phyloP scores from a whole-genome alignment of 2,888 invertebrate species.

The Amphipoea oculea region DNA sequence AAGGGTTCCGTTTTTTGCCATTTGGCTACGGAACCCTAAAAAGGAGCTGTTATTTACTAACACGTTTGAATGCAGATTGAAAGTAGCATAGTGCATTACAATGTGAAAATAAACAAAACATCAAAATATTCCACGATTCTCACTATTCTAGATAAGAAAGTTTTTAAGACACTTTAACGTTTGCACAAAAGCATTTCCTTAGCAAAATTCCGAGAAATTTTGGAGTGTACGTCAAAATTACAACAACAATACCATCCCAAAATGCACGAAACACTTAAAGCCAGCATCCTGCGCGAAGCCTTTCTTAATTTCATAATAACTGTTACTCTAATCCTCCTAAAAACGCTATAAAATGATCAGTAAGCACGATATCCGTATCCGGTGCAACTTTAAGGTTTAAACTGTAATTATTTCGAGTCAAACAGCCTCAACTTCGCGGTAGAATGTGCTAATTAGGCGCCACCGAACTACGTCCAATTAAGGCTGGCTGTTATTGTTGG shows the following conservation, averaged over 20 bases:
- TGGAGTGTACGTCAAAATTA: conserved; percentile 9
- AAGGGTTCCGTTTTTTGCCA: too few species aligned
- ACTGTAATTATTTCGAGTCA: conserved; percentile 57
- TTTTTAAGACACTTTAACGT: conserved; percentile 19
- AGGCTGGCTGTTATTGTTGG: conserved; percentile 30
- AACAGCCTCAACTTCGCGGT: conserved; percentile 58
- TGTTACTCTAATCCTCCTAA: conserved; percentile 54
- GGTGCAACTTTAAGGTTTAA: conserved; percentile 51
- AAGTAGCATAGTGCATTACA: background rate
- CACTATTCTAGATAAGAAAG: background rate
- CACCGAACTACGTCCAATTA: conserved; percentile 56
- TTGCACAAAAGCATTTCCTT: conserved; percentile 20
- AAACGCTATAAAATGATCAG: conserved; percentile 61
- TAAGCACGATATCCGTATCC: conserved; percentile 47
- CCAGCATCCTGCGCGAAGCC: conserved; percentile 6
- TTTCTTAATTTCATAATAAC: conserved; percentile 59
- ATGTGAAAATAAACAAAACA: background rate
- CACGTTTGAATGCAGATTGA: background rate
- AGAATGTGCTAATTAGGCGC: conserved; percentile 59
- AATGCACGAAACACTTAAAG: conserved; percentile 27
- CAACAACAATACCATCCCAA: conserved; percentile 24
- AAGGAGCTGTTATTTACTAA: background rate
- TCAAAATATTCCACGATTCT: background rate
- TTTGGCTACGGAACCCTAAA: too few species aligned
- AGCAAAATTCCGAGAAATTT: conserved; percentile 28